These are phyloP conservation scores for Rhabdophis nuchalis DNA, from an alignment of 2,797 vertebrate species.

Conservation along the genomic window DNA sequence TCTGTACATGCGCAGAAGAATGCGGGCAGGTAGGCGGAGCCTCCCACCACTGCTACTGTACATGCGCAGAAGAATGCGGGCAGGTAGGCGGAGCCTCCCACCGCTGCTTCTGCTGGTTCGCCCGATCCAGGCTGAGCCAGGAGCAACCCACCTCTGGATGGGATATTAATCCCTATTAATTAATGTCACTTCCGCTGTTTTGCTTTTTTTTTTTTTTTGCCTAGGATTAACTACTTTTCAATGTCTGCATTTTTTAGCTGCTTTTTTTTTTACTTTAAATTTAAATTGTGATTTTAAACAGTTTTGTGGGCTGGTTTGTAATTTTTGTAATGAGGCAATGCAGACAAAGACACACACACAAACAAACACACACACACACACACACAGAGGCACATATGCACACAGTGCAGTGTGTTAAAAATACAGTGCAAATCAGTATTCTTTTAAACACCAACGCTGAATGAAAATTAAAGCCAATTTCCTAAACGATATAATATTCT, in stretches of 20 bases:
- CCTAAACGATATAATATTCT: background rate
- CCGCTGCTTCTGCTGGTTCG: too few species aligned
- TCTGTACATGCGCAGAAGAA: too few species aligned
- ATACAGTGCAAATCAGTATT: background rate
- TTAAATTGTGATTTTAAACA: background rate
- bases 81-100: too few species aligned
- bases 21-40: too few species aligned
- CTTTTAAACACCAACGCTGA: background rate
- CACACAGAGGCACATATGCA: fast-evolving
- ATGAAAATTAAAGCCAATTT: background rate
- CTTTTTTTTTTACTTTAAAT: background rate
- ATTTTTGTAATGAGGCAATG: background rate
- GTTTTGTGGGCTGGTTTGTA: background rate
- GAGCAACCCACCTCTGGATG: background rate
- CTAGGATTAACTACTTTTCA: background rate
- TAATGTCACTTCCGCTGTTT: background rate
- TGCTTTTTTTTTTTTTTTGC: background rate
- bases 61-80: too few species aligned
- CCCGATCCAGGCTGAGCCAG: too few species aligned
- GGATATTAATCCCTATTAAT: background rate
- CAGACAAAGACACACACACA: background rate
- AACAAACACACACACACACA: background rate
- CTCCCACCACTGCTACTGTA: too few species aligned
- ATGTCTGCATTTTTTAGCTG: background rate
- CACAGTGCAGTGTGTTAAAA: background rate